Base-by-base conservation (phyloP, 2,797 vertebrate genomes). In the Phoeniculus purpureus region DNA sequence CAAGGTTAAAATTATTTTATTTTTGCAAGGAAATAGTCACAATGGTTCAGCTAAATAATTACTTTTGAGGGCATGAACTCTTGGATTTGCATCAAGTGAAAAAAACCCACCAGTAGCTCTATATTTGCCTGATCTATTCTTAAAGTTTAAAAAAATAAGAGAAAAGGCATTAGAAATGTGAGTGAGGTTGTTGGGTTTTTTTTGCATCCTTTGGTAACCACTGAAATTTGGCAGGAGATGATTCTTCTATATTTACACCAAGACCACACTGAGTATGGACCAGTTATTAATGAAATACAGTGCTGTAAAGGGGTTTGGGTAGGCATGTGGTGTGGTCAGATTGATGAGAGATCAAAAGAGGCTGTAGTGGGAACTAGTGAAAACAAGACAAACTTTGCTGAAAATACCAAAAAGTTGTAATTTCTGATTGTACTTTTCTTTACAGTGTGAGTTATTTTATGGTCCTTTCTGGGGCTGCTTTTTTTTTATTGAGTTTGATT, bases 1-100 rank as follows among this genome's bases (percentile, higher is more conserved):
- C 93, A 95, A 95, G 93, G 88, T 85, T 95, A 78, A 90, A 93
- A 93, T 92, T 89, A 89, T 94, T 95, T 89, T 92, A 83, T 87
- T 94, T 94, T 90, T 96, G 58, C 50, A 81, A 70, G 79, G 84
- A 65, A 79, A 76, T 76, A 82, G 76, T 89, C 76, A 89, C 73
- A 94, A 78, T 83, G 62, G 60, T 78, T 96, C 45, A 66, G 91
- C 87, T 95, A 94, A 95, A 90, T 87, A 92, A 91, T 91, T 85
- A 72, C 72, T 75, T 45, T 22, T 68, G 29, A 34, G 76, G 79
- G 90, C 70, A 13, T 58, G 84, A 95, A 87, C 73, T 93, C 50
- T 72, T 91, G 90, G 84, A 82, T 75, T 82, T 88, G 16, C 22
- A 54, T 82, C 78, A 91, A 92, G 29, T 52, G 10, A 87, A 92